These are phyloP conservation scores for Centrocercus urophasianus DNA, from an alignment of 2,113 vertebrate species.

Conservation along the genomic window DNA sequence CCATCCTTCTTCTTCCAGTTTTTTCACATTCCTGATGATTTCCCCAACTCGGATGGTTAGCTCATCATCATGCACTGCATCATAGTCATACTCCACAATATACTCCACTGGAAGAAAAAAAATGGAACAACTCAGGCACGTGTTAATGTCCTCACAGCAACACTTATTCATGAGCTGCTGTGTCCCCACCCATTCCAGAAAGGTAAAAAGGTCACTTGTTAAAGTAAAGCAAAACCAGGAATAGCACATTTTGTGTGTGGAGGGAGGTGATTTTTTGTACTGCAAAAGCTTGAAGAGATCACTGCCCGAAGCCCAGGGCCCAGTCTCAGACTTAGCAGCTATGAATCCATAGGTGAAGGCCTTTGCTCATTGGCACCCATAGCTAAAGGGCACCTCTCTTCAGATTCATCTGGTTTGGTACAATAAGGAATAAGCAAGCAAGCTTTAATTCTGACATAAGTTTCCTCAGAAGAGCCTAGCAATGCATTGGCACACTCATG, in stretches of 20 bases:
- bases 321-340: not conserved
- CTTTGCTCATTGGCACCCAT: not conserved
- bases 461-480: not conserved
- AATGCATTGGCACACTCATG: not conserved
- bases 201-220: not conserved
- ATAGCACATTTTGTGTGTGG: not conserved
- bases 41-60: slow-evolving; percentile 90
- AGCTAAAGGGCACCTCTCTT: not conserved
- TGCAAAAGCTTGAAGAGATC: not conserved
- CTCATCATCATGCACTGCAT: slow-evolving; percentile 93
- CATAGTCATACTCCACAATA: slow-evolving; percentile 94
- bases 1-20: slow-evolving; percentile 95
- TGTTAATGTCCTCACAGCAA: not conserved
- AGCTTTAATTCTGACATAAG: not conserved
- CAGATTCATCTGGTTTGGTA: not conserved
- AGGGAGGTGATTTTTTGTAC: not conserved
- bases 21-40: slow-evolving; percentile 91
- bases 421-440: not conserved
- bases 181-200: rapidly evolving
- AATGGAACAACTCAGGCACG: not conserved
- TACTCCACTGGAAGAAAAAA: slow-evolving; percentile 84
- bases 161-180: not conserved
- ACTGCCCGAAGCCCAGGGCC: not conserved
- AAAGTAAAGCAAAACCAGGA: not conserved
- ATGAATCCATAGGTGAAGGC: not conserved